These are phyloP conservation scores for Cossypha caffra DNA, from an alignment of 2,797 vertebrate species.

Conservation along the genomic window DNA sequence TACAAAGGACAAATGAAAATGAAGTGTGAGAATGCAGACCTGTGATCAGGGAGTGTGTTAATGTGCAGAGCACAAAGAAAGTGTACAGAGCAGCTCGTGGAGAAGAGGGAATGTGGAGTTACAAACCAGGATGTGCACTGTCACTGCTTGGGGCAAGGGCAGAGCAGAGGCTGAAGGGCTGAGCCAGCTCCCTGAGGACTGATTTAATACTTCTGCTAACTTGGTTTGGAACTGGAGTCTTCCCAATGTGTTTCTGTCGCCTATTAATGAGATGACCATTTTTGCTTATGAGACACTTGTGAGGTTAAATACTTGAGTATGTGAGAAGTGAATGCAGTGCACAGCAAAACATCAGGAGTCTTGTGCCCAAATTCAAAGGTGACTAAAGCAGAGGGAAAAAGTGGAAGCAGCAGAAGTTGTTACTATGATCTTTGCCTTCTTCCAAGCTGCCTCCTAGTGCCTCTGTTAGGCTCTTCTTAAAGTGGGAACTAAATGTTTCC, in stretches of 20 bases:
- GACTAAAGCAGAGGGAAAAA: neutral
- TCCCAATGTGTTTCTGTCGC: neutral
- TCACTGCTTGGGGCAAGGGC: neutral
- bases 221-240: neutral
- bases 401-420: neutral
- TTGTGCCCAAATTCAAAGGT: neutral
- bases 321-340: neutral
- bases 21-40: neutral
- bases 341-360: neutral
- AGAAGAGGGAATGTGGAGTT: neutral
- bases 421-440: neutral
- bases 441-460: neutral
- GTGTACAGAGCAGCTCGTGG: neutral
- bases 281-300: neutral
- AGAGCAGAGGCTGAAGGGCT: neutral
- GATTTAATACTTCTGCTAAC: neutral
- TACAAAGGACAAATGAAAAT: neutral
- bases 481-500: neutral
- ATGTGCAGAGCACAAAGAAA: neutral
- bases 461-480: neutral
- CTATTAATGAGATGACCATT: neutral
- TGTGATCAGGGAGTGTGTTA: neutral
- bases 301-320: neutral
- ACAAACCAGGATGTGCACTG: fast-evolving
- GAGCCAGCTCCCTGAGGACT: neutral